Conservation (phyloP, 2,113 vertebrate genomes). For the human region GRCh38 chr15:99414001-99414500, state of each 20-base stretch:
- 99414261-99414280: not conserved
- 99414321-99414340: not conserved
- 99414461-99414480: not conserved
- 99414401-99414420: not conserved
- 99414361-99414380: not conserved
- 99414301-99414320: not conserved
- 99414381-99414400: fast-evolving
- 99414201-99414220: not conserved
- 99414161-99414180: not conserved
- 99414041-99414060: too few species aligned
- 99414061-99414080: not conserved
- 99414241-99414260: too few species aligned
- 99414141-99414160: not conserved
- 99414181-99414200: too few species aligned
- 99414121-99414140: not conserved
- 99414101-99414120: not conserved
- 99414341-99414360: not conserved
- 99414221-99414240: fast-evolving
- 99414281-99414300: not conserved
- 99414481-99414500: not conserved
- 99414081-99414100: not conserved
- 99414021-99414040: too few species aligned
- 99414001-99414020: too few species aligned
- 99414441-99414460: not conserved
- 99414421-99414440: not conserved